phyloP scores from a whole-genome alignment of 1,140 invertebrate genomes.

The Procambarus virginalis region DNA sequence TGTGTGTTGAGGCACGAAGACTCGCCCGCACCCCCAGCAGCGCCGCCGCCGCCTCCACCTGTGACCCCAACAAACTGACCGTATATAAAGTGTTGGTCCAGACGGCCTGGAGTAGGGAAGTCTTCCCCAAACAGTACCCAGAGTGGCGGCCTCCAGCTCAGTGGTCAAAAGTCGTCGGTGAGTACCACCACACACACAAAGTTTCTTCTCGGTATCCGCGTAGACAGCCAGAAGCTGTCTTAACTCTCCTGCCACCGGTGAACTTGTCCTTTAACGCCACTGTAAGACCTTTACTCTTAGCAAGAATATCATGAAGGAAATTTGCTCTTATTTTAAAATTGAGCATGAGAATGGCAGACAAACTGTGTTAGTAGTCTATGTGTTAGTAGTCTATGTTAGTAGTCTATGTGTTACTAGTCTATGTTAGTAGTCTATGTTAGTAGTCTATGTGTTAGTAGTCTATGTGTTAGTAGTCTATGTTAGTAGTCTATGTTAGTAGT shows the following conservation, averaged over 20 bases:
- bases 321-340: too few species aligned
- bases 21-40: neutral
- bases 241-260: neutral
- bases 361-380: too few species aligned
- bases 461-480: too few species aligned
- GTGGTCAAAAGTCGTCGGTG: constrained; percentile 92
- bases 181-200: constrained; percentile 73
- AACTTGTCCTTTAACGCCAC: neutral
- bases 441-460: too few species aligned
- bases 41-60: neutral
- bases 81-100: constrained; percentile 89
- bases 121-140: constrained; percentile 92
- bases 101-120: constrained; percentile 89
- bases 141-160: constrained; percentile 93
- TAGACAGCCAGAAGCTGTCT: neutral
- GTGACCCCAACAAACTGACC: constrained; percentile 77
- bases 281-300: too few species aligned
- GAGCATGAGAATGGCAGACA: too few species aligned
- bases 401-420: too few species aligned
- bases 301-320: too few species aligned
- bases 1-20: neutral
- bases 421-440: too few species aligned
- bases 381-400: too few species aligned
- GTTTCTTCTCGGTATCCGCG: too few species aligned
- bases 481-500: too few species aligned